phyloP scores from a whole-genome alignment of 1,140 invertebrate species.

The Drosophila watanabei region DNA sequence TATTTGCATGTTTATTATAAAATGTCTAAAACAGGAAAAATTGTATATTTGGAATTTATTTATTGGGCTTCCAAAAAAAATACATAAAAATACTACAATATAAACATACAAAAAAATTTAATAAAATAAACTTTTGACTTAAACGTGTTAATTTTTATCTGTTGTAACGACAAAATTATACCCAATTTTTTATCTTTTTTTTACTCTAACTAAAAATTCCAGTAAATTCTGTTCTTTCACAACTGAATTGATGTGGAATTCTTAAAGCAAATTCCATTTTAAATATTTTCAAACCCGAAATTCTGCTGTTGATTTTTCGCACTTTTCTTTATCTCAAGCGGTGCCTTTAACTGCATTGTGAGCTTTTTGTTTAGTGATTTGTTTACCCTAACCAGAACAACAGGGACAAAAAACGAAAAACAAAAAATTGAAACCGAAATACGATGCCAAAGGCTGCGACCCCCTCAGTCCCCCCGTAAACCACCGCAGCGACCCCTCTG shows the following conservation, averaged over 20 bases:
- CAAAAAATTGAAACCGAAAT: constrained; percentile 71
- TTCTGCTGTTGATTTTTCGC: constrained; percentile 43
- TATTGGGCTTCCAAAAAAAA: too few species aligned
- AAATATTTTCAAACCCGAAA: constrained; percentile 2
- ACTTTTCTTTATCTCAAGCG: constrained; percentile 51
- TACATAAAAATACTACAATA: too few species aligned
- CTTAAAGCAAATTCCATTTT: constrained; percentile 2
- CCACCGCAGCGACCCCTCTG: background rate
- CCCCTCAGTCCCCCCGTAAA: constrained; percentile 28
- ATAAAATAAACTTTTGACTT: too few species aligned
- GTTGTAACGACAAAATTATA: too few species aligned
- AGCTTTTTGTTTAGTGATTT: constrained; percentile 80
- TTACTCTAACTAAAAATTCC: too few species aligned
- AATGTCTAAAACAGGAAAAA: too few species aligned
- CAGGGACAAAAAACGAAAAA: constrained; percentile 9
- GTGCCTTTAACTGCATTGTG: constrained; percentile 76
- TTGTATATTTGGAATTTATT: too few species aligned
- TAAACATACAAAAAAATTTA: too few species aligned
- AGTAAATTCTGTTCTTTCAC: background rate
- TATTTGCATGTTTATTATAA: too few species aligned
- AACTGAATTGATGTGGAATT: background rate
- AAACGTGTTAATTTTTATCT: too few species aligned
- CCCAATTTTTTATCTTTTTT: too few species aligned
- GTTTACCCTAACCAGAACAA: constrained; percentile 58
- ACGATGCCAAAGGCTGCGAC: constrained; percentile 76